A percentile compares a stretch with the other conserved stretches of the same genome.
Conservation (phyloP, 1,140 invertebrate species). For the Heliothis virescens region DNA sequence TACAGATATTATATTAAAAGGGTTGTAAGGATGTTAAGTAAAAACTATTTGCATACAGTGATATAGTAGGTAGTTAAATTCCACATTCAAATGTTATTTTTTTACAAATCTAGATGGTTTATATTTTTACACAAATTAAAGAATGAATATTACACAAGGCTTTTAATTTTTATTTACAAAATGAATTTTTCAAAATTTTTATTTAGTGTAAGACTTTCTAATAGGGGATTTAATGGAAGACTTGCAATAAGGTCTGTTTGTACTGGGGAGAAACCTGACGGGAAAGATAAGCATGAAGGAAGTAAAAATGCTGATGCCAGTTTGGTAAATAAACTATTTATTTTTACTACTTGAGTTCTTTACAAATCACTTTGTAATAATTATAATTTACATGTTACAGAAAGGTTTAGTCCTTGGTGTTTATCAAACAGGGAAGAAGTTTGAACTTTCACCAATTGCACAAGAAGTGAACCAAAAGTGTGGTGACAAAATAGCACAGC, state of each 20-base stretch:
- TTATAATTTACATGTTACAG: constrained; percentile 59
- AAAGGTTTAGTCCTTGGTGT: constrained; percentile 79
- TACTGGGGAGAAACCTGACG: neutral
- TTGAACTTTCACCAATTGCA: constrained; percentile 70
- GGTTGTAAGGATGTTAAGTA: too few species aligned
- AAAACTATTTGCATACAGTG: neutral
- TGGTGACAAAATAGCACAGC: constrained; percentile 71
- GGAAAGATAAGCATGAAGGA: constrained; percentile 4
- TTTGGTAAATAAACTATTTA: constrained; percentile 4
- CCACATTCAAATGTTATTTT: constrained; percentile 33
- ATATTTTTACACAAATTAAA: constrained; percentile 49
- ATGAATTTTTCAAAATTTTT: constrained; percentile 76
- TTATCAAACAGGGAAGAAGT: constrained; percentile 70
- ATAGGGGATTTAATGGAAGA: constrained; percentile 43
- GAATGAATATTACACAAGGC: constrained; percentile 39
- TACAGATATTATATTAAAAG: too few species aligned
- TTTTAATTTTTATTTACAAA: constrained; percentile 59
- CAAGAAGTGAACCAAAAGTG: constrained; percentile 75
- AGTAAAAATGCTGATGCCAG: neutral
- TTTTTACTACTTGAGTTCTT: too few species aligned
- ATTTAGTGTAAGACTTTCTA: constrained; percentile 58
- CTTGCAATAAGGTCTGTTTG: constrained; percentile 45
- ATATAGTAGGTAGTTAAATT: constrained; percentile 11
- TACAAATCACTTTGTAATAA: too few species aligned
- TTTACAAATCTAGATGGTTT: constrained; percentile 69